Evolutionary conservation across 2,797 vertebrate genomes (phyloP).

Genomic region (Trematocara caparti): DNA sequence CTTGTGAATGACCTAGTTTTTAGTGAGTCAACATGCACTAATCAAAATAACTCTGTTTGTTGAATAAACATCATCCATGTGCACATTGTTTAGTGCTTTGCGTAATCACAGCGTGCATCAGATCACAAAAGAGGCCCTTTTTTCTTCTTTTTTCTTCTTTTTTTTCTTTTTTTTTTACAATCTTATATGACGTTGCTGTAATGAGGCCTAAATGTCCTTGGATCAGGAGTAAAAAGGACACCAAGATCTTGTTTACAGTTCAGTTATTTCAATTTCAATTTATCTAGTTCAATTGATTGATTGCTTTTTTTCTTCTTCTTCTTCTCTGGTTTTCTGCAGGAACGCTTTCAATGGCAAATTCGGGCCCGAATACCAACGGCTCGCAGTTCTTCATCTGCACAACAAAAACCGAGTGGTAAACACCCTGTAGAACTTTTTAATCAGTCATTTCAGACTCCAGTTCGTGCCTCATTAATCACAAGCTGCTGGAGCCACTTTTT

Average conservation of each 20-base stretch:
- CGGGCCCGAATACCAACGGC: conserved; percentile 91
- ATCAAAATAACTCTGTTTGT: conserved; percentile 36
- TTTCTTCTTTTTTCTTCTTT: not conserved
- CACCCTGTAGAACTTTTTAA: not conserved
- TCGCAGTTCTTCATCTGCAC: conserved; percentile 97
- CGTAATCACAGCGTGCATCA: conserved; percentile 34
- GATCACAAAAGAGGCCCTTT: conserved; percentile 20
- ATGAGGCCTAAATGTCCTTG: not conserved
- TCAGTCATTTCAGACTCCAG: not conserved
- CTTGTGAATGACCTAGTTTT: conserved; percentile 72
- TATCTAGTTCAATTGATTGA: not conserved
- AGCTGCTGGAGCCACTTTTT: not conserved
- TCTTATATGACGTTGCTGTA: not conserved
- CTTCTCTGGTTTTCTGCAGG: conserved; percentile 68
- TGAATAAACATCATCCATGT: conserved; percentile 32
- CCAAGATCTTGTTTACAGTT: not conserved
- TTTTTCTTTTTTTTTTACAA: not conserved
- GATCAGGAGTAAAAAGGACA: not conserved
- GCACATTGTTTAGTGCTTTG: conserved; percentile 30
- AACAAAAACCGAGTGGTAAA: conserved; percentile 89
- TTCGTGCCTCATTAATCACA: not conserved
- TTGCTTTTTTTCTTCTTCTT: not conserved
- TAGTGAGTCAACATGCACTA: conserved; percentile 37
- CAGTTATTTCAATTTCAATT: no score
- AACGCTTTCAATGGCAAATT: conserved; percentile 94